Conservation (phyloP, 2,113 vertebrate species). For the Cyprinodon variegatus region DNA sequence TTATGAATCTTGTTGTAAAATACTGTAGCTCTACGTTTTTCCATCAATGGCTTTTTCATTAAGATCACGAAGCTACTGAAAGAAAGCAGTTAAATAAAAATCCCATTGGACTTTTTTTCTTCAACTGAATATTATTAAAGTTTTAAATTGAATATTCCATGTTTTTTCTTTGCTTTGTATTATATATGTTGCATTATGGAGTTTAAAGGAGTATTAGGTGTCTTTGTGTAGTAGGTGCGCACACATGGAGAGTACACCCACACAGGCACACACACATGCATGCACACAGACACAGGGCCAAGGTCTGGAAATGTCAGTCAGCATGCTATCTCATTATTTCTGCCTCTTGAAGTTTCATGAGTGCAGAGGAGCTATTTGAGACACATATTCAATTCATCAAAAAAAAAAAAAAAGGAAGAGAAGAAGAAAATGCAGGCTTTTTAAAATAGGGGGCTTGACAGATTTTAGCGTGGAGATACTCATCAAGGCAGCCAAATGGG, state of each 20-base stretch:
- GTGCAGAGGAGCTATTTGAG: constrained; percentile 72
- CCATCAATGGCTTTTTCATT: constrained; percentile 16
- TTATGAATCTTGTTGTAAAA: constrained; percentile 29
- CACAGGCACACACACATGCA: constrained; percentile 19
- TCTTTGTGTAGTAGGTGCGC: neutral
- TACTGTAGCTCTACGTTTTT: neutral
- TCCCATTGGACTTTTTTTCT: constrained; percentile 1
- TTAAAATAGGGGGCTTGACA: constrained; percentile 61
- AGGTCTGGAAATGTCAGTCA: constrained; percentile 73
- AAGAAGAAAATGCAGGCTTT: constrained; percentile 41
- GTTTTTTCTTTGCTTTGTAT: neutral
- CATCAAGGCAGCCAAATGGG: constrained; percentile 65
- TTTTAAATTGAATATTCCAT: constrained; percentile 4
- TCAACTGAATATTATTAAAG: constrained; percentile 3
- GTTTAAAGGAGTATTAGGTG: constrained; percentile 15
- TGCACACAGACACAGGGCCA: constrained; percentile 28
- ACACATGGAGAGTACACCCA: constrained; percentile 27
- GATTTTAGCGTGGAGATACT: constrained; percentile 68
- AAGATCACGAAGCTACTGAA: constrained; percentile 21
- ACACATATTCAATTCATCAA: constrained; percentile 58
- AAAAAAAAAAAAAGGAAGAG: constrained; percentile 1
- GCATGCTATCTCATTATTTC: constrained; percentile 72
- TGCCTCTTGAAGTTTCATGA: constrained; percentile 70
- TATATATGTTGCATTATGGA: constrained; percentile 1
- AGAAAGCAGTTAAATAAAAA: constrained; percentile 7